A percentile compares a stretch with the other conserved stretches of the same genome.
Evolutionary conservation across 2,888 invertebrate genomes (phyloP).

Genomic region (Nemurella pictetii): DNA sequence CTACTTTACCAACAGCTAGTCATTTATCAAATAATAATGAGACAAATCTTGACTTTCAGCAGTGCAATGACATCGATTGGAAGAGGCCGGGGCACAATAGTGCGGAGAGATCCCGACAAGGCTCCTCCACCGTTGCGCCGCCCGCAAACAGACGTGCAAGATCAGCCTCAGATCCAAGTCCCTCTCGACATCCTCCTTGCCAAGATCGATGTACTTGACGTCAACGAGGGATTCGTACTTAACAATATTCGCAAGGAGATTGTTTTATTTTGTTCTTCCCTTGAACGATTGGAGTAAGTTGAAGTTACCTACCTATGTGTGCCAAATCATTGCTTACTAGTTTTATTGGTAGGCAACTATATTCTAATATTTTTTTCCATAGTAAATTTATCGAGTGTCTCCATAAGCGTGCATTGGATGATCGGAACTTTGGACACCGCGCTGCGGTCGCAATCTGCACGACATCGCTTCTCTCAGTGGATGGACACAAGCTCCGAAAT

Average conservation of each 20-base stretch:
- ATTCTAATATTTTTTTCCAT: background rate
- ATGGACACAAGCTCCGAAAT: constrained; percentile 33
- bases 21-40: too few species aligned
- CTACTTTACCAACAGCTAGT: too few species aligned
- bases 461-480: constrained; percentile 32
- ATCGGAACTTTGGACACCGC: constrained; percentile 36
- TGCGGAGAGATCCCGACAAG: background rate
- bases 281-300: background rate
- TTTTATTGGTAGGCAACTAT: background rate
- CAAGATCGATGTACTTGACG: background rate
- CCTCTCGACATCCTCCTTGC: background rate
- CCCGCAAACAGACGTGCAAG: background rate
- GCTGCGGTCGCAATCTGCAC: constrained; percentile 34
- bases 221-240: background rate
- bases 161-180: background rate
- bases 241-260: background rate
- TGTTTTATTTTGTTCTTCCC: background rate
- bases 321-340: background rate
- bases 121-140: background rate
- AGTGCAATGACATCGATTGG: background rate
- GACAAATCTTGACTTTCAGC: too few species aligned
- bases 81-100: background rate
- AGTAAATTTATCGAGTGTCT: constrained; percentile 16
- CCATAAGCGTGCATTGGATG: constrained; percentile 35
- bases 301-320: background rate